These are phyloP conservation scores for Apteryx mantelli DNA, from an alignment of 2,113 vertebrate species.

Conservation along the genomic window DNA sequence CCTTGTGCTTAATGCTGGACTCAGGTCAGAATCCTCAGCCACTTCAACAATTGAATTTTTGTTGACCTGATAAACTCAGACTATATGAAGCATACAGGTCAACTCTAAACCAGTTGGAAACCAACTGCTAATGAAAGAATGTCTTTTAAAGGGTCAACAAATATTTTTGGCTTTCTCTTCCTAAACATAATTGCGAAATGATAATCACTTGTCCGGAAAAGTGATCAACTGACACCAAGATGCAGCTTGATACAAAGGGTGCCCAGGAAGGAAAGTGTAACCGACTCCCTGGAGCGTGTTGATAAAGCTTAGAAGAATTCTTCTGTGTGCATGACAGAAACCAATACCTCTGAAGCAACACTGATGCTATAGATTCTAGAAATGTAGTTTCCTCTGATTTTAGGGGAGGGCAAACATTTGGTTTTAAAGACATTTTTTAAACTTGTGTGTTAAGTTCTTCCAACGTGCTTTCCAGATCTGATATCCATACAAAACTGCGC, in stretches of 20 bases:
- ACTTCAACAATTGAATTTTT: neutral
- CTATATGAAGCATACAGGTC: neutral
- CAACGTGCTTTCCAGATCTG: slow-evolving; percentile 43
- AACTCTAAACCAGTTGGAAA: neutral
- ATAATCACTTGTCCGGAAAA: slow-evolving; percentile 20
- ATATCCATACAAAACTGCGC: neutral
- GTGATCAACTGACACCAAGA: neutral
- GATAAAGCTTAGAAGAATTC: neutral
- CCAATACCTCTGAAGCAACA: neutral
- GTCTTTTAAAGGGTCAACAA: neutral
- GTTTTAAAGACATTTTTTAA: neutral
- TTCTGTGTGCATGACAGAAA: neutral
- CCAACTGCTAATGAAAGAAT: neutral
- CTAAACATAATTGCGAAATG: neutral
- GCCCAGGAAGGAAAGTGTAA: slow-evolving; percentile 14
- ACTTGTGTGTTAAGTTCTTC: neutral
- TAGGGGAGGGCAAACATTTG: neutral
- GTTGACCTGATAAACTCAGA: neutral
- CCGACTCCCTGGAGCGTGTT: neutral
- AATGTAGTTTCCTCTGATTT: neutral
- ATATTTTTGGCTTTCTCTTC: neutral
- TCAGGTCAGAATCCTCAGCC: neutral
- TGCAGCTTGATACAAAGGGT: neutral
- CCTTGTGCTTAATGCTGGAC: neutral
- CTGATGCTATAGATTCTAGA: neutral